A percentile compares a stretch with the other conserved stretches of the same genome.
phyloP scores from a whole-genome alignment of 2,113 vertebrate species.

The human region DNA sequence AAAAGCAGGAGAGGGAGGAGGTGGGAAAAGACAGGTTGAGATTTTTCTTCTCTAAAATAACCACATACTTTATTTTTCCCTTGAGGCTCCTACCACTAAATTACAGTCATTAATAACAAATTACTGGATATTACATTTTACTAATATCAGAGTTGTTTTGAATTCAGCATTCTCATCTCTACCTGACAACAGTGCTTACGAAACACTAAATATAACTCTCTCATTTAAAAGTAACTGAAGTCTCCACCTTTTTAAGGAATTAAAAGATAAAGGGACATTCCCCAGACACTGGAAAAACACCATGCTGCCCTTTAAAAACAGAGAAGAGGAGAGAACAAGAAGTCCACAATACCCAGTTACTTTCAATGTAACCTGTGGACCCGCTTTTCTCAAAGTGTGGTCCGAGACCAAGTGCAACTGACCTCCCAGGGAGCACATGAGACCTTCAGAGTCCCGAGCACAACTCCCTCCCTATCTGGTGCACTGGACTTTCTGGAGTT shows the following conservation, averaged over 20 bases:
- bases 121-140: neutral
- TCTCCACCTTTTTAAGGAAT: neutral
- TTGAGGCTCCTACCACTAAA: neutral
- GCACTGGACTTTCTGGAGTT: neutral
- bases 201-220: neutral
- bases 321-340: neutral
- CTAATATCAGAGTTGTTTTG: neutral
- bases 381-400: neutral
- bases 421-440: fast-evolving
- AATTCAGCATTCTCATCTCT: neutral
- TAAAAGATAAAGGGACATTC: neutral
- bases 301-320: neutral
- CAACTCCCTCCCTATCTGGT: fast-evolving
- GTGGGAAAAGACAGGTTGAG: neutral
- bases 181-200: neutral
- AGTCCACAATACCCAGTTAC: fast-evolving
- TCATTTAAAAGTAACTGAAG: neutral
- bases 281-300: neutral
- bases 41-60: neutral
- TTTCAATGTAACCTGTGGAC: too few species aligned
- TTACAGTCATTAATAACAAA: neutral
- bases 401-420: neutral
- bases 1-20: neutral
- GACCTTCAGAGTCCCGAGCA: fast-evolving
- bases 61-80: neutral